Percentiles rank a stretch among this genome's conserved stretches.
Evolutionary conservation across 2,113 vertebrate species (phyloP).

Genomic region (Numida meleagris): DNA sequence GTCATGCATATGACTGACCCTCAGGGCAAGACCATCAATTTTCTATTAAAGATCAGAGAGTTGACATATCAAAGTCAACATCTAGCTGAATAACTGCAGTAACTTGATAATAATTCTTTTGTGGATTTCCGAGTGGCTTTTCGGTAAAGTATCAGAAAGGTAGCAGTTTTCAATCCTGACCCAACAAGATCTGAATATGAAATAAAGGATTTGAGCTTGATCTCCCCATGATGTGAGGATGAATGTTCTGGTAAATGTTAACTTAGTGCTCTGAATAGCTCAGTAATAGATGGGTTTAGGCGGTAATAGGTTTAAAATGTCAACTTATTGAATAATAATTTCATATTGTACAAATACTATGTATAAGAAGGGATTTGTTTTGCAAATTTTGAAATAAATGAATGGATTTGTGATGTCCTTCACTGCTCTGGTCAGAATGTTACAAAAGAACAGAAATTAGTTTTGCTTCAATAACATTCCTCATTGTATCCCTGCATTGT

Average conservation of each 20-base stretch:
- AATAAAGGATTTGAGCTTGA: conserved; percentile 89
- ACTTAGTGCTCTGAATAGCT: conserved; percentile 88
- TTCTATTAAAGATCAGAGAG: conserved; percentile 89
- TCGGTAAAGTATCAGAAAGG: conserved; percentile 84
- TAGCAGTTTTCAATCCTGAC: conserved; percentile 83
- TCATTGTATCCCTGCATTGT: conserved; percentile 39
- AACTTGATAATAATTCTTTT: conserved; percentile 87
- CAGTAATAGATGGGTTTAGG: conserved; percentile 87
- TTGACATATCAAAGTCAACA: conserved; percentile 88
- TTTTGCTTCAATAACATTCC: conserved; percentile 53
- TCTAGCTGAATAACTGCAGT: conserved; percentile 83
- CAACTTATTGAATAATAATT: conserved; percentile 90
- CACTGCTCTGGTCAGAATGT: conserved; percentile 75
- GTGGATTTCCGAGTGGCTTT: conserved; percentile 84
- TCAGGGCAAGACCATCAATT: conserved; percentile 82
- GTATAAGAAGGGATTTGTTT: conserved; percentile 86
- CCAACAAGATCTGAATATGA: conserved; percentile 87
- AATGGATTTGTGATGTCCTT: conserved; percentile 84
- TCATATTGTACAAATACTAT: conserved; percentile 84
- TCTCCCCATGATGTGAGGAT: conserved; percentile 84
- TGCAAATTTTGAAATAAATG: conserved; percentile 87
- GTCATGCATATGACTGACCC: conserved; percentile 82
- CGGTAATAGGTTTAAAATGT: conserved; percentile 88
- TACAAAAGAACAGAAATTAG: conserved; percentile 70
- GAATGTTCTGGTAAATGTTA: conserved; percentile 87